Base-by-base conservation (phyloP, 2,888 invertebrate genomes). In the Xanthorhoe spadicearia region DNA sequence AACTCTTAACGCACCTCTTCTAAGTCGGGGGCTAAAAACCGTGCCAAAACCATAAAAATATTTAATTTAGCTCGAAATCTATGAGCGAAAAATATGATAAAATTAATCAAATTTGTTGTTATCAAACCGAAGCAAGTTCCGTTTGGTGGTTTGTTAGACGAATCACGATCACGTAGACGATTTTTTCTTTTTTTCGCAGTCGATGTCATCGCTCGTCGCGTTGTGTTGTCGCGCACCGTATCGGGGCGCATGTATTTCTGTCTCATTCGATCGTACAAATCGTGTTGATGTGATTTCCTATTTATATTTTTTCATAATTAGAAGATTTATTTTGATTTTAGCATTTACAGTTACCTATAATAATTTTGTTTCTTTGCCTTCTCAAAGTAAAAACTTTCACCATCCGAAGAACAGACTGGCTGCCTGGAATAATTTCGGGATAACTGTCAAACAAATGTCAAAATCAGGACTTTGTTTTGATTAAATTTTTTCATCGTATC, bases 391-490 rank as follows among this genome's bases (percentile, higher is more conserved):
- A 63, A 52, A 63, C 52, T 23, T 52, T 55, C 17, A 51, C 19
- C 15, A 0, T 4, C 15, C 35, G 3, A 51, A 19, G 17, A 7
- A 8, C 35, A 55, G 55, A 53, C 13, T 53, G 55, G 48, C 13
- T 53, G 50, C 5, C 28, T 28, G 32, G 50, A 61, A 51, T 59
- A 9, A 15, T 52, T 52, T 51, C 51, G 43, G 62, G 46, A 46
- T 58, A 62, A 17, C 55, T 56, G 64, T 55, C 60, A 56, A 60
- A 46, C 55, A 60, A 51, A 51, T 65, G 60, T 65, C 64, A 64
- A 50, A 55, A 23, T 46, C 15, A 55, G 28, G 55, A 52, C 64
- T 64, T 64, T 65, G 64, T 65, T 65, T 60, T 65, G 64, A 64
- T 54, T 46, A 46, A 17, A 28, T 32, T 54, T 50, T 38, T 43